These are phyloP conservation scores for Tupiocoris notatus DNA, from an alignment of 2,888 invertebrate species.

Conservation along the genomic window DNA sequence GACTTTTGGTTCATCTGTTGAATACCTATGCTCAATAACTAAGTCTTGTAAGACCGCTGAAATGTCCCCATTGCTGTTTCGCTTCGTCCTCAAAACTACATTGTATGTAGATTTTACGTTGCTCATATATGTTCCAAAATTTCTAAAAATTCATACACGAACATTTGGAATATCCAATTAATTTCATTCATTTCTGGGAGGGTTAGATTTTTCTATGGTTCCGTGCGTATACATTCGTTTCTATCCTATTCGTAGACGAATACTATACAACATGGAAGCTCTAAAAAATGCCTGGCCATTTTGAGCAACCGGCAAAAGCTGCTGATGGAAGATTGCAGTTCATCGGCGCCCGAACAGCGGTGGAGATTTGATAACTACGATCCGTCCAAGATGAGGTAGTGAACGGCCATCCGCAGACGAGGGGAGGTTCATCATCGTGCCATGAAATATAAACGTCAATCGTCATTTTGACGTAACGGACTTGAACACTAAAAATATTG, in stretches of 20 bases:
- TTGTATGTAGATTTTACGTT: no score
- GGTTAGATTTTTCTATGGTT: no score
- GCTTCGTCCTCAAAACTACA: no score
- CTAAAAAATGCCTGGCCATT: slow-evolving; percentile 89
- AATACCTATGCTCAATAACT: no score
- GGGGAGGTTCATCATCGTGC: slow-evolving; percentile 18
- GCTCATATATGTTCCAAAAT: no score
- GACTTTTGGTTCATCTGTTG: no score
- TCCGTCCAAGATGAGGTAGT: slow-evolving; percentile 48
- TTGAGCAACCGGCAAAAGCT: slow-evolving; percentile 75
- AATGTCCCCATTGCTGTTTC: no score
- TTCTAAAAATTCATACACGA: no score
- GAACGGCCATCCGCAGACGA: slow-evolving; percentile 11
- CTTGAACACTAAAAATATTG: neutral
- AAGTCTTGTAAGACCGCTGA: no score
- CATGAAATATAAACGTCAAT: slow-evolving; percentile 28
- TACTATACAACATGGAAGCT: slow-evolving; percentile 70
- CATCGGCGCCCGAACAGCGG: slow-evolving; percentile 64
- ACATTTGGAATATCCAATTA: no score
- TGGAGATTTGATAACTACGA: slow-evolving; percentile 87
- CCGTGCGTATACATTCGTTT: no score
- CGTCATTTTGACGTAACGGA: slow-evolving; percentile 7
- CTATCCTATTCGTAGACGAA: slow-evolving; percentile 50
- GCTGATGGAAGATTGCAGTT: slow-evolving; percentile 78
- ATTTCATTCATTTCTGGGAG: no score